Evolutionary conservation across 2,113 vertebrate species (phyloP).

Genomic region (Syrmaticus mikado): DNA sequence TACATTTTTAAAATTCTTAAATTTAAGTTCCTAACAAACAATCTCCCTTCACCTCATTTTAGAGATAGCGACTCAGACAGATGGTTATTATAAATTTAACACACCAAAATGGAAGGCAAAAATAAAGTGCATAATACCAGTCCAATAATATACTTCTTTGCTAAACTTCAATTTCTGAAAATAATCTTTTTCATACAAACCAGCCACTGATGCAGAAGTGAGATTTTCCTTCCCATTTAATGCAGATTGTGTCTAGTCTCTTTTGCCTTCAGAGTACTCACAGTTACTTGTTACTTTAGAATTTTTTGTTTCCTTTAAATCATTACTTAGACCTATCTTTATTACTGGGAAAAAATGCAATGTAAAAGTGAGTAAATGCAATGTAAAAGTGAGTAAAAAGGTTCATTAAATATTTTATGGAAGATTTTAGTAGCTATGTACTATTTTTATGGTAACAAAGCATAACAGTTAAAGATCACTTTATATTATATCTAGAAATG

Average conservation of each 20-base stretch:
- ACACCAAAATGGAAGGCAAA: conserved; percentile 8
- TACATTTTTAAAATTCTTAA: neutral
- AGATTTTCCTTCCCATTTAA: neutral
- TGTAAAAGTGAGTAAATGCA: neutral
- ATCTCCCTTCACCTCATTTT: neutral
- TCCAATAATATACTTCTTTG: neutral
- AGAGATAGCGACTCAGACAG: neutral
- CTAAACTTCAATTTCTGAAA: neutral
- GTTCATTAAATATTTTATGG: neutral
- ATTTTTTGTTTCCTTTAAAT: neutral
- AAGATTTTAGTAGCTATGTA: neutral
- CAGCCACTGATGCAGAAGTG: neutral
- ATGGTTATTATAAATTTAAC: neutral
- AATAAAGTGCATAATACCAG: neutral
- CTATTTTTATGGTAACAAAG: neutral
- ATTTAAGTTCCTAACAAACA: neutral
- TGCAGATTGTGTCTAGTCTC: neutral
- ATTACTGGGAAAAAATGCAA: neutral
- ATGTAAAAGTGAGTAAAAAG: neutral
- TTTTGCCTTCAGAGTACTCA: neutral
- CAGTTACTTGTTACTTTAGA: neutral
- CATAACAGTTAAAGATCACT: neutral
- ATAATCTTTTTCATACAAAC: neutral
- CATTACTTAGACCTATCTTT: neutral
- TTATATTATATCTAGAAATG: neutral